phyloP scores from a whole-genome alignment of 30 jellyfish, hydroid and myxozoan species.

The Turritopsis rubra region DNA sequence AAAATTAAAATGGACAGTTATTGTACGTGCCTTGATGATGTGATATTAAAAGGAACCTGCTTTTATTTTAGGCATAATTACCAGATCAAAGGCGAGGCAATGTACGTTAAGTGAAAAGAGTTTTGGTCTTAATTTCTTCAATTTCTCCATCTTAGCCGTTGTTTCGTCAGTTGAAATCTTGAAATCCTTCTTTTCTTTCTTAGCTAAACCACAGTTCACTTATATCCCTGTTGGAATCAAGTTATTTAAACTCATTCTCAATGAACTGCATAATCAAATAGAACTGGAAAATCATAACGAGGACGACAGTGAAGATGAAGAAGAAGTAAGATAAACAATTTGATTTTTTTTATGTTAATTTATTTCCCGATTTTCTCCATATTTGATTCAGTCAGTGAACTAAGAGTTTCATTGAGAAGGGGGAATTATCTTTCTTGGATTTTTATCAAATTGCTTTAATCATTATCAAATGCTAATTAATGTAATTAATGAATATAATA shows the following conservation, averaged over 20 bases:
- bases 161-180: not conserved
- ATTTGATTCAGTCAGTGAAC: no score
- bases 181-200: not conserved
- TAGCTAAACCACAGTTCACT: conserved; percentile 56
- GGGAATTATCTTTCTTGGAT: no score
- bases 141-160: not conserved
- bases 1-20: not conserved
- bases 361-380: no score
- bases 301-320: conserved; percentile 52
- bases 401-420: conserved; percentile 9
- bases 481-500: no score
- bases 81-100: conserved; percentile 69
- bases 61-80: conserved; percentile 42
- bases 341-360: not conserved
- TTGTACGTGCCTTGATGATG: not conserved
- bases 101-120: conserved; percentile 25
- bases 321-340: not conserved
- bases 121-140: not conserved
- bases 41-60: not conserved
- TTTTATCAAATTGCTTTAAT: no score
- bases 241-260: conserved; percentile 66
- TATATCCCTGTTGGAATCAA: conserved; percentile 86
- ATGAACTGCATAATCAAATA: conserved; percentile 58
- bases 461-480: no score
- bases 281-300: conserved; percentile 50